These are phyloP conservation scores for Kryptolebias marmoratus DNA, from an alignment of 2,113 vertebrate species.

Conservation along the genomic window DNA sequence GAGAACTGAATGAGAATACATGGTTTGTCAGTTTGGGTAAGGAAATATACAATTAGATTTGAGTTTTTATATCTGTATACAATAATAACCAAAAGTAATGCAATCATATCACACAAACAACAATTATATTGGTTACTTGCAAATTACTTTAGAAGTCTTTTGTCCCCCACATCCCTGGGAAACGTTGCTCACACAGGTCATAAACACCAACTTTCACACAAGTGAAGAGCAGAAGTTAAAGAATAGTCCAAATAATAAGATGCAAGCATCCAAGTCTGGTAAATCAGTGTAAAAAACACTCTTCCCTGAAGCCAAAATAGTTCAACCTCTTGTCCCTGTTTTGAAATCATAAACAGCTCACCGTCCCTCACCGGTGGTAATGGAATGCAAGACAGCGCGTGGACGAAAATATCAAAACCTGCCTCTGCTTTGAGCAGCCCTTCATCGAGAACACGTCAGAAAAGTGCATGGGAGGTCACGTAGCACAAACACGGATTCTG, in stretches of 20 bases:
- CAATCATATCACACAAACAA: neutral
- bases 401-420: slow-evolving; percentile 70
- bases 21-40: slow-evolving; percentile 14
- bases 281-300: slow-evolving; percentile 81
- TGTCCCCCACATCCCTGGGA: slow-evolving; percentile 47
- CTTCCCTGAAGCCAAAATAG: slow-evolving; percentile 79
- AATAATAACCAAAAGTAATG: neutral
- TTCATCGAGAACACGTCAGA: slow-evolving; percentile 61
- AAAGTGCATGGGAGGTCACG: slow-evolving; percentile 73
- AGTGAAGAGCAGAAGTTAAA: slow-evolving; percentile 82
- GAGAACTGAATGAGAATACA: slow-evolving; percentile 44
- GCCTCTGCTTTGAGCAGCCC: slow-evolving; percentile 30
- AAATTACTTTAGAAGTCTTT: slow-evolving; percentile 36
- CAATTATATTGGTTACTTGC: neutral
- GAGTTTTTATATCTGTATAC: neutral
- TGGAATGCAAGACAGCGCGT: slow-evolving; percentile 75
- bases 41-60: neutral
- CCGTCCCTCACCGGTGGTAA: slow-evolving; percentile 63
- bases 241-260: slow-evolving; percentile 82
- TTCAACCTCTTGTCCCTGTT: slow-evolving; percentile 74
- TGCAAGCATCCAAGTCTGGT: slow-evolving; percentile 77
- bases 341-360: slow-evolving; percentile 77
- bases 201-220: slow-evolving; percentile 78
- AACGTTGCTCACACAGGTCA: slow-evolving; percentile 59
- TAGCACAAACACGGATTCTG: slow-evolving; percentile 75